Percentiles rank a stretch among this genome's conserved stretches.
Conservation (phyloP, 2,888 invertebrate genomes). For the Heterodera filipjevi region DNA sequence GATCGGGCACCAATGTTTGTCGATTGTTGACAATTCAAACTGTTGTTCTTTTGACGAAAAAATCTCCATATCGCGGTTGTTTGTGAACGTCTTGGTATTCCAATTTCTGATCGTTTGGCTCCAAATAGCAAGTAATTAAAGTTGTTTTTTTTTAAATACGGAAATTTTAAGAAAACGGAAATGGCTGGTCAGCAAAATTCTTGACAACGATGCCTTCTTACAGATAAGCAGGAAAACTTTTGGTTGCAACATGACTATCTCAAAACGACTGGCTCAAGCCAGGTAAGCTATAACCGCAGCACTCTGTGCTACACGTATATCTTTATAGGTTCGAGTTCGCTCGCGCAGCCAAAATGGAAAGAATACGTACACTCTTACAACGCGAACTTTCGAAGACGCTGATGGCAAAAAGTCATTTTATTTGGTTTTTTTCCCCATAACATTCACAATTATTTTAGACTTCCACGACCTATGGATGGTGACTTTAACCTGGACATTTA, state of each 20-base stretch:
- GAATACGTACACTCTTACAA: slow-evolving; percentile 59
- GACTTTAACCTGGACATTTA: slow-evolving; percentile 63
- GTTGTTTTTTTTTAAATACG: not conserved
- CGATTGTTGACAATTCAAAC: slow-evolving; percentile 88
- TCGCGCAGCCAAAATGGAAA: slow-evolving; percentile 56
- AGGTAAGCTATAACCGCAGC: not conserved
- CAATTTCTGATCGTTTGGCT: slow-evolving; percentile 88
- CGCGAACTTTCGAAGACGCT: slow-evolving; percentile 38
- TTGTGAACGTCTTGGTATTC: slow-evolving; percentile 86
- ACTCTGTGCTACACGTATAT: too few species aligned
- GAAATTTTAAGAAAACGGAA: slow-evolving; percentile 79
- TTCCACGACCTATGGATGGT: slow-evolving; percentile 54
- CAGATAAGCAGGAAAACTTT: slow-evolving; percentile 83
- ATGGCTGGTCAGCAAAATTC: slow-evolving; percentile 78
- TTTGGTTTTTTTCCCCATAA: too few species aligned
- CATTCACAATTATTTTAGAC: too few species aligned
- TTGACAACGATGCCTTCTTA: slow-evolving; percentile 66
- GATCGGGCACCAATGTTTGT: slow-evolving; percentile 99
- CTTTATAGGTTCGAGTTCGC: slow-evolving; percentile 53
- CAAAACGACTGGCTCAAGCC: slow-evolving; percentile 45
- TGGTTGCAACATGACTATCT: slow-evolving; percentile 95
- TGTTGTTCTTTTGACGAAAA: slow-evolving; percentile 81
- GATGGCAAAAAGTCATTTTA: slow-evolving; percentile 3
- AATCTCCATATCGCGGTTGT: slow-evolving; percentile 83
- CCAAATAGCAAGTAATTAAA: slow-evolving; percentile 76